Evolutionary conservation across 2,888 invertebrate species (phyloP).

Genomic region (Furcula furcula): DNA sequence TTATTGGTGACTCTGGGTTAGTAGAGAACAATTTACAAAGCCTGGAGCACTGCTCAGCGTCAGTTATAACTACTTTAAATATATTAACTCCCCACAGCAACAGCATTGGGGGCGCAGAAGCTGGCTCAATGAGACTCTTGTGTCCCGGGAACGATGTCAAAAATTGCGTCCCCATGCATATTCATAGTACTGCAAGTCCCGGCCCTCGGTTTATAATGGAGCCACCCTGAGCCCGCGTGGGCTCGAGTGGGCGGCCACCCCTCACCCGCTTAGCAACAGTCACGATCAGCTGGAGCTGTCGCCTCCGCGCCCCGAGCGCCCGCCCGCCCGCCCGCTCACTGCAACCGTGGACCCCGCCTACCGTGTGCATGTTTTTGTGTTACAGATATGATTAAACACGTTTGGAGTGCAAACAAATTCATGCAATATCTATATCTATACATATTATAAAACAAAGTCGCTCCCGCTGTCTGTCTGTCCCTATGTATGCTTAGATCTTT

Average conservation of each 20-base stretch:
- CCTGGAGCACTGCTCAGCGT: too few species aligned
- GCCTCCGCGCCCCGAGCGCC: neutral
- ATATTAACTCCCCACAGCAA: too few species aligned
- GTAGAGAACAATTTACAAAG: too few species aligned
- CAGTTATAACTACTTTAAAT: too few species aligned
- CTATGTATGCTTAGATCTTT: too few species aligned
- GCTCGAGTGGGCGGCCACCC: constrained; percentile 3
- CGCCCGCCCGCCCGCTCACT: neutral
- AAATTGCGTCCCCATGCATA: constrained; percentile 2
- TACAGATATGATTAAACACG: neutral
- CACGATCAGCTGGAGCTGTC: constrained; percentile 28
- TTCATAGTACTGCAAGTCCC: constrained; percentile 3
- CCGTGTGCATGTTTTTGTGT: constrained; percentile 3
- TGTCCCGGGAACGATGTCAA: neutral
- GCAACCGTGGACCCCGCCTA: constrained; percentile 1
- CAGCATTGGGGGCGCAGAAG: too few species aligned
- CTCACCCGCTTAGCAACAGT: constrained; percentile 22
- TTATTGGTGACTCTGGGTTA: too few species aligned
- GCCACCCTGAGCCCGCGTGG: constrained; percentile 8
- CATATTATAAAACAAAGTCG: too few species aligned
- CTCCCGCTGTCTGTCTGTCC: too few species aligned
- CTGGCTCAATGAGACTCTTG: neutral
- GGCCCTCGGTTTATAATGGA: constrained; percentile 19
- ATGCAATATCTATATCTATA: too few species aligned
- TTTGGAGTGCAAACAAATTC: neutral